phyloP scores from a whole-genome alignment of 2,113 vertebrate species.

The Apteryx mantelli region DNA sequence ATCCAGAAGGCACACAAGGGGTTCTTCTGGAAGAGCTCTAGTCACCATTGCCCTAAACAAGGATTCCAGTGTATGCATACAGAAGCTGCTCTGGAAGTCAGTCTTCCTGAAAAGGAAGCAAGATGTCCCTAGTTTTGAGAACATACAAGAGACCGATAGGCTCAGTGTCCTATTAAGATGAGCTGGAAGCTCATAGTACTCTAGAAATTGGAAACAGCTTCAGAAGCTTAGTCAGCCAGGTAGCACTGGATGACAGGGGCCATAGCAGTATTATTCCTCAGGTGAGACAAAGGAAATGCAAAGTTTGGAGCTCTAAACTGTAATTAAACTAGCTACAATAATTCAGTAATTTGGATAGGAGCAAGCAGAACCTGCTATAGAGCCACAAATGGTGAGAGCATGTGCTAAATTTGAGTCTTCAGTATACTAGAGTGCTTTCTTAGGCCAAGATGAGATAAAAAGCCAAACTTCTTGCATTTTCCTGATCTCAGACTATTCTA shows the following conservation, averaged over 20 bases:
- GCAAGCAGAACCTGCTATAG: not conserved
- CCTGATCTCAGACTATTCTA: not conserved
- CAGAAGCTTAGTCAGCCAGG: not conserved
- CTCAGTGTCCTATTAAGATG: not conserved
- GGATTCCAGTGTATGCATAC: not conserved
- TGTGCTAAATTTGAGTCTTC: not conserved
- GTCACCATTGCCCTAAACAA: not conserved
- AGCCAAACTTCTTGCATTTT: not conserved
- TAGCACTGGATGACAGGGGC: not conserved
- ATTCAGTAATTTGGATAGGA: not conserved
- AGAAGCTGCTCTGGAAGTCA: not conserved
- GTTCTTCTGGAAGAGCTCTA: not conserved
- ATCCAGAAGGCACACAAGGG: not conserved
- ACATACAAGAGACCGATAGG: accelerated
- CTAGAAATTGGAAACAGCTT: not conserved
- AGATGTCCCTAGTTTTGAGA: not conserved
- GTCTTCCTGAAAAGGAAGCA: not conserved
- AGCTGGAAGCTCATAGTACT: not conserved
- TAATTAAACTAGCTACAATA: not conserved
- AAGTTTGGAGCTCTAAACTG: not conserved
- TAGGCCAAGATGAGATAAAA: not conserved
- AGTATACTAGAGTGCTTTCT: not conserved
- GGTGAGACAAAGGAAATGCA: not conserved
- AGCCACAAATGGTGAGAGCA: not conserved
- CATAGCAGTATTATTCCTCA: not conserved